phyloP scores from a whole-genome alignment of 2,113 vertebrate genomes.

The Cheilinus undulatus region DNA sequence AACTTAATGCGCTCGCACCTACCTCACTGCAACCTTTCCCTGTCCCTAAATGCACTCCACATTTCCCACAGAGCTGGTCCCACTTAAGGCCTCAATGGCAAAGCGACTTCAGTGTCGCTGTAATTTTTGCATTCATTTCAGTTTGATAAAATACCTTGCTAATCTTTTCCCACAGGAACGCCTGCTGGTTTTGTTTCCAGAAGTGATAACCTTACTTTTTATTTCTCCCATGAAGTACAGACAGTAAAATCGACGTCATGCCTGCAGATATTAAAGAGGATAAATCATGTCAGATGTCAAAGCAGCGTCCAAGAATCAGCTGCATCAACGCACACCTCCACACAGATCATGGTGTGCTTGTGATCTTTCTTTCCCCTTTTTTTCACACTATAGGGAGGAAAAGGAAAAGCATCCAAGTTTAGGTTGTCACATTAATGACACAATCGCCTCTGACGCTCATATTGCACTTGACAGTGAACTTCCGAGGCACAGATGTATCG shows the following conservation, averaged over 20 bases:
- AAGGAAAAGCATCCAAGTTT: constrained; percentile 60
- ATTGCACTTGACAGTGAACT: constrained; percentile 73
- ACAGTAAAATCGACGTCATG: constrained; percentile 33
- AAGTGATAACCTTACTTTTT: constrained; percentile 10
- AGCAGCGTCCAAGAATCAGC: constrained; percentile 12
- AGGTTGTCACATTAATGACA: constrained; percentile 71
- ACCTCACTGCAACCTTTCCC: constrained; percentile 34
- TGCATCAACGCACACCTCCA: constrained; percentile 23
- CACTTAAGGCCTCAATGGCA: constrained; percentile 10
- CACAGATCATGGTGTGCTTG: constrained; percentile 41
- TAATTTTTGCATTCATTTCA: constrained; percentile 47
- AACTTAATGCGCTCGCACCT: constrained; percentile 67
- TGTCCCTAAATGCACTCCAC: constrained; percentile 60
- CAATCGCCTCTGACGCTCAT: constrained; percentile 54
- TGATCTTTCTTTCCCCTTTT: constrained; percentile 35
- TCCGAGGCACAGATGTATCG: constrained; percentile 72
- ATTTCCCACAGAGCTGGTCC: constrained; percentile 32
- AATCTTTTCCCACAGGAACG: constrained; percentile 59
- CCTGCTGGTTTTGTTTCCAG: constrained; percentile 7
- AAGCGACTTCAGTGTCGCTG: constrained; percentile 27
- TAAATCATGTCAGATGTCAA: constrained; percentile 40
- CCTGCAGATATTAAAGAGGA: constrained; percentile 45
- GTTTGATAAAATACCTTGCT: constrained; percentile 50
- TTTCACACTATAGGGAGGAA: constrained; percentile 48
- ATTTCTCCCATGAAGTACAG: constrained; percentile 39